These are phyloP conservation scores for Percina caprodes DNA, from an alignment of 2,113 vertebrate genomes.

Conservation along the genomic window DNA sequence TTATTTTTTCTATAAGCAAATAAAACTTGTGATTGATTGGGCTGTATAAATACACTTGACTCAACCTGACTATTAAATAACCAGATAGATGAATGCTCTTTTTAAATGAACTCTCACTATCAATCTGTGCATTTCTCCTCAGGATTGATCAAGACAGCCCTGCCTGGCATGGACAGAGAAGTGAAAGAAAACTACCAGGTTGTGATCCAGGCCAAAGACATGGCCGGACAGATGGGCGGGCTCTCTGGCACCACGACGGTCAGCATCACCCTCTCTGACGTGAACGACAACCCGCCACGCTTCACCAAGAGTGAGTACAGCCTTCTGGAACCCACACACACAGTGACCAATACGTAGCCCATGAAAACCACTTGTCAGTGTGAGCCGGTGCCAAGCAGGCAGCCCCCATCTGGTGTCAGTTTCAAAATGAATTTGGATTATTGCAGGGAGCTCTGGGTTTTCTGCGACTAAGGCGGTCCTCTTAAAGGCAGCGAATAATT, in stretches of 20 bases:
- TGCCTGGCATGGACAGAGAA: slow-evolving; percentile 96
- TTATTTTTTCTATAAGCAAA: neutral
- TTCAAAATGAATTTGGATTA: slow-evolving; percentile 76
- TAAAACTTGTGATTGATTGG: neutral
- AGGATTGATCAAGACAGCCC: slow-evolving; percentile 96
- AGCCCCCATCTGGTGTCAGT: slow-evolving; percentile 78
- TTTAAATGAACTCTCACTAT: neutral
- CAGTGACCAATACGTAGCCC: slow-evolving; percentile 43
- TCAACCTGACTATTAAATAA: neutral
- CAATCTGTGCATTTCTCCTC: neutral
- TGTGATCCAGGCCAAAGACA: slow-evolving; percentile 98
- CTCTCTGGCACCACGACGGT: slow-evolving; percentile 94
- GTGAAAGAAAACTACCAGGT: slow-evolving; percentile 94
- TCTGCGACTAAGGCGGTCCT: slow-evolving; percentile 47
- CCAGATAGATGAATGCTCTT: neutral
- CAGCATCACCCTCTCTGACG: slow-evolving; percentile 92
- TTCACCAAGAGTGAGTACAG: slow-evolving; percentile 91
- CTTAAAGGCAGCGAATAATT: slow-evolving; percentile 75
- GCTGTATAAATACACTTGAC: neutral
- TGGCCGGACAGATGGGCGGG: slow-evolving; percentile 98
- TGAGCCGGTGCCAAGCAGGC: slow-evolving; percentile 47
- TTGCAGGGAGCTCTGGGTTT: slow-evolving; percentile 49
- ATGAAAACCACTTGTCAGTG: slow-evolving; percentile 37
- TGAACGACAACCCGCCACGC: slow-evolving; percentile 95
- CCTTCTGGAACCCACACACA: slow-evolving; percentile 25